Base-by-base conservation (phyloP, 2,113 vertebrate genomes). In the Spermophilus dauricus region DNA sequence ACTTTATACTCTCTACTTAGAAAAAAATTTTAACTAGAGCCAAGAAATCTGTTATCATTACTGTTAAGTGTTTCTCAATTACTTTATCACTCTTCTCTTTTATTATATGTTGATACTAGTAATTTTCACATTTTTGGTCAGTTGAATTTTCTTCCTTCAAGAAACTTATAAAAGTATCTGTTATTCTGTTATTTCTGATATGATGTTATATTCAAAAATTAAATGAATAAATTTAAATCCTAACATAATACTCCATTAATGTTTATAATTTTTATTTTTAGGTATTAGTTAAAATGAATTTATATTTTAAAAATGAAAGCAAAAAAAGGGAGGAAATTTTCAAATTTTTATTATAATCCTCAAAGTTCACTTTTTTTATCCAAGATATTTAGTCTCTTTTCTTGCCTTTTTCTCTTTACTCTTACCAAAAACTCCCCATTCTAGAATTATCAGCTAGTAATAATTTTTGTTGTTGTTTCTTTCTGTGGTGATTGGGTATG, bases 11-110 rank as follows among this genome's bases (percentile, higher is more conserved):
- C 32, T 34, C 8, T 58, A 32, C 69, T 83, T 89, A 45, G 34
- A 86, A 76, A n/a, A 37, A 78, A 87, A 80, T 51, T 83, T 94
- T 94, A 96, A 89, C 69, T 39, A 95, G 53, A 94, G 76, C 81
- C 89, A 93, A 84, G 30, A 67, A 73, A 69, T 92, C 75, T 80
- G 45, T 90, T 81, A 83, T 81, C 58, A 80, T 45, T 18, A 39
- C 32, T 58, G 32, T 92, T 92, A 90, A 92, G 61, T 53, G 48
- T 83, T 53, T 92, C 34, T 90, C 67, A 28, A 83, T 86, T 67
- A 34, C 37, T 48, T 20, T 65, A 11, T 48, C 63, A 14, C 17
- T 53, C 28, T 72, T 82, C 17, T n/a, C 51, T 42, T 11, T 88
- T 88, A 83, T 67, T 83, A 72, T 42, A 58, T 72, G 30, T 34